phyloP scores from a whole-genome alignment of 2,797 vertebrate genomes.

The Strix occidentalis region DNA sequence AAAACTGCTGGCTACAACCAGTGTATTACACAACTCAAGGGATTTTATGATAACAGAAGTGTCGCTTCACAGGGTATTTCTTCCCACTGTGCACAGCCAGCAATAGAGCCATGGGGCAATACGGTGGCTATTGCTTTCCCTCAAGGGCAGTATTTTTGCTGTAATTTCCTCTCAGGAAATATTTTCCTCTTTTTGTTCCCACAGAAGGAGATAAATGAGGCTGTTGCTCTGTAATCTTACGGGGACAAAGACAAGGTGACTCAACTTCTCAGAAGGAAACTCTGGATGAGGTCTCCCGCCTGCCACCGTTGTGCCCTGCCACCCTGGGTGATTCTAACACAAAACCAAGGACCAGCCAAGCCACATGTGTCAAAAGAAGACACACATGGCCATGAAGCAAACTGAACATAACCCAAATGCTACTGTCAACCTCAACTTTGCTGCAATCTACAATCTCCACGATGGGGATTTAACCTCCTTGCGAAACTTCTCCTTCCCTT shows the following conservation, averaged over 20 bases:
- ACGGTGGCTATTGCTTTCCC: not conserved
- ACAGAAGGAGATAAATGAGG: conserved; percentile 29
- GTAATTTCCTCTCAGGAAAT: conserved; percentile 4
- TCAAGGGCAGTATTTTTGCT: not conserved
- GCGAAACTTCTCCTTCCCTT: conserved; percentile 69
- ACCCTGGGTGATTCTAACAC: not conserved
- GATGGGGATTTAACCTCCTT: conserved; percentile 40
- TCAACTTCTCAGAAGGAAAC: not conserved
- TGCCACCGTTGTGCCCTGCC: not conserved
- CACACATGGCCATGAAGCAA: conserved; percentile 1
- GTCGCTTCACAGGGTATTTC: not conserved
- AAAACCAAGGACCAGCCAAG: not conserved
- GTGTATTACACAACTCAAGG: not conserved
- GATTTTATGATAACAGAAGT: not conserved
- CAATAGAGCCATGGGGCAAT: not conserved
- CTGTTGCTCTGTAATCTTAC: not conserved
- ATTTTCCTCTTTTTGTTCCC: conserved; percentile 29
- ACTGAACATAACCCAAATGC: not conserved
- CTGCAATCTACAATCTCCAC: conserved; percentile 47
- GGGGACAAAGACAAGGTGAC: not conserved
- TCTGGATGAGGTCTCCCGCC: not conserved
- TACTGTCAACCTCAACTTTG: not conserved
- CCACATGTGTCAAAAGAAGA: not conserved
- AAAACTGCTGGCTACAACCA: not conserved
- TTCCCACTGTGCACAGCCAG: not conserved